phyloP scores from a whole-genome alignment of 1,140 invertebrate species.

The Phortica variegata region DNA sequence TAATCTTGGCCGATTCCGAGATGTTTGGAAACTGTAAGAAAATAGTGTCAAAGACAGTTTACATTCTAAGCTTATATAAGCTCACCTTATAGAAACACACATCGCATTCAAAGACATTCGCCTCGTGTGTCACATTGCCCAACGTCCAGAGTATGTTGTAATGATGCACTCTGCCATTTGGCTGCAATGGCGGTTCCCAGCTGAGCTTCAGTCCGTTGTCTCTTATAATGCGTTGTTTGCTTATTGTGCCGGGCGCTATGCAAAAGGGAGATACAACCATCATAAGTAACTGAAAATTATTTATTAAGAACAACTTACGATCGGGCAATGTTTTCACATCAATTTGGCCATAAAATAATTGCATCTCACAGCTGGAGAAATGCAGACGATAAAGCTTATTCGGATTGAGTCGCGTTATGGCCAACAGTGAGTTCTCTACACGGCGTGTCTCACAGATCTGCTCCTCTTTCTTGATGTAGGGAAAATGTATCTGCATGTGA shows the following conservation, averaged over 20 bases:
- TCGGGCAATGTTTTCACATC: conserved; percentile 46
- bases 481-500: conserved; percentile 33
- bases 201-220: conserved; percentile 43
- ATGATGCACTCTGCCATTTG: conserved; percentile 46
- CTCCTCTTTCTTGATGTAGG: conserved; percentile 29
- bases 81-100: conserved; percentile 37
- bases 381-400: conserved; percentile 38
- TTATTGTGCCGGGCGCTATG: conserved; percentile 48
- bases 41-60: not conserved
- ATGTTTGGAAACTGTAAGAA: conserved; percentile 46
- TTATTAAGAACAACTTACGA: conserved; percentile 38
- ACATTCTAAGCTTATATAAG: not conserved
- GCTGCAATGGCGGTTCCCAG: conserved; percentile 46
- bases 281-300: not conserved
- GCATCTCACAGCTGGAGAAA: conserved; percentile 44
- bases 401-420: conserved; percentile 34
- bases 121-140: conserved; percentile 47
- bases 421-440: conserved; percentile 38
- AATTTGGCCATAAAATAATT: conserved; percentile 46
- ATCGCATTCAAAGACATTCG: conserved; percentile 37
- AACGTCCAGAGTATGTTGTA: conserved; percentile 50
- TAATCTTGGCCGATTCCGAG: conserved; percentile 44
- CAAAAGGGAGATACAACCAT: not conserved
- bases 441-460: conserved; percentile 37
- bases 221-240: conserved; percentile 31